These are phyloP conservation scores for Pantelozetes paolii DNA, from an alignment of 2,888 invertebrate genomes.

Conservation along the genomic window DNA sequence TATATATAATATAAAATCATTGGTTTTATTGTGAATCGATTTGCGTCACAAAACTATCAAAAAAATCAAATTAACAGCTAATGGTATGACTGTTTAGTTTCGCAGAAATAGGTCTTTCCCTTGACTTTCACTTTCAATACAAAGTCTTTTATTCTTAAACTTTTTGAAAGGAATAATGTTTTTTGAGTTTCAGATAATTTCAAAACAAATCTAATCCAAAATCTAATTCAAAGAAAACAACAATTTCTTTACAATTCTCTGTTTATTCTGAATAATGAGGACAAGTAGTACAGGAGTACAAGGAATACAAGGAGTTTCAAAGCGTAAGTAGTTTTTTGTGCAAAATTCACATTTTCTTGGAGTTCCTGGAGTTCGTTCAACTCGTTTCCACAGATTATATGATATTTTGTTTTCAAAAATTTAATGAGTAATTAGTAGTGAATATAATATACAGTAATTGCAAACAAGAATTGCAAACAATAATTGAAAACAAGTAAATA, in stretches of 20 bases:
- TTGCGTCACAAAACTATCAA: neutral
- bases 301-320: too few species aligned
- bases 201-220: neutral
- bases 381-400: neutral
- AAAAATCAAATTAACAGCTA: neutral
- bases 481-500: neutral
- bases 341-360: neutral
- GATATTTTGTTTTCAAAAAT: neutral
- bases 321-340: too few species aligned
- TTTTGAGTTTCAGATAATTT: neutral
- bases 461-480: neutral
- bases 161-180: too few species aligned
- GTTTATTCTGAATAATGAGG: neutral
- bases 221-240: too few species aligned
- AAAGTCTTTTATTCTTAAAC: neutral
- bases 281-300: neutral
- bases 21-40: neutral
- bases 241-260: neutral
- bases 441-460: too few species aligned
- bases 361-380: neutral
- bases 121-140: neutral
- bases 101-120: neutral
- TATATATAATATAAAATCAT: too few species aligned
- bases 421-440: too few species aligned
- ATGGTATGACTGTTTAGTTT: neutral